Base-by-base conservation (phyloP, 2,888 invertebrate genomes). In the Onthophagus sagittarius region DNA sequence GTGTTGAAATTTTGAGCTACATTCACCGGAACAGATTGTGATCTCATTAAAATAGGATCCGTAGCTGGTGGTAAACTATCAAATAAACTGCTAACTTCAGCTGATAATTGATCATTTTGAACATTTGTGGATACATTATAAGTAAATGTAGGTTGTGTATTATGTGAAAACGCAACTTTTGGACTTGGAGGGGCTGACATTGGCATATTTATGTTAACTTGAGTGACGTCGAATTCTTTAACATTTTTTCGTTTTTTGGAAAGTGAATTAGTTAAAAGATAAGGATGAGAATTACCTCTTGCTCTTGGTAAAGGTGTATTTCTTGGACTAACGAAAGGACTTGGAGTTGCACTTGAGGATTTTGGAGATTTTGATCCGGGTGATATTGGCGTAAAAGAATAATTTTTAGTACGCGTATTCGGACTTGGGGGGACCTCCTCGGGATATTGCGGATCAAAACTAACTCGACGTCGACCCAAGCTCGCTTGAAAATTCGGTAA, bases 301-400 rank as follows among this genome's bases (percentile, higher is more conserved):
- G 90, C 90, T 23, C 93, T 88, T 3, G 90, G 90, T 71, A 93
- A 90, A 4, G 94, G 93, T 0, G 94, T 92, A 79, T 91, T 90
- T 67, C 93, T 86, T 0, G 95, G 95, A 78, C 94, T 94, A 11
- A 95, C 94, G 83, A 95, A 95, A 0, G 94, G 93, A 83, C 92
- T 93, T 23, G 90, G 92, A 71, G 90, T 91, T 0, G 91, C 90
- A 78, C 92, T 92, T 77, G 90, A 90, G 31, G 88, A 87, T 78
- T 88, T 89, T 0, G 89, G 89, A 23, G 87, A 86, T 15, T 85
- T 84, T 9, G 86, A 87, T 72, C 73, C 80, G 0, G 92, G 91
- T 53, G 94, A 94, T 81, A 96, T 96, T 0, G 95, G 95, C 33
- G 93, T 93, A 81, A 96, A 96, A 83, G 92, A 94, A 82, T 94